Base-by-base conservation (phyloP, 2,113 vertebrate species). In the Hippocampus abdominalis region DNA sequence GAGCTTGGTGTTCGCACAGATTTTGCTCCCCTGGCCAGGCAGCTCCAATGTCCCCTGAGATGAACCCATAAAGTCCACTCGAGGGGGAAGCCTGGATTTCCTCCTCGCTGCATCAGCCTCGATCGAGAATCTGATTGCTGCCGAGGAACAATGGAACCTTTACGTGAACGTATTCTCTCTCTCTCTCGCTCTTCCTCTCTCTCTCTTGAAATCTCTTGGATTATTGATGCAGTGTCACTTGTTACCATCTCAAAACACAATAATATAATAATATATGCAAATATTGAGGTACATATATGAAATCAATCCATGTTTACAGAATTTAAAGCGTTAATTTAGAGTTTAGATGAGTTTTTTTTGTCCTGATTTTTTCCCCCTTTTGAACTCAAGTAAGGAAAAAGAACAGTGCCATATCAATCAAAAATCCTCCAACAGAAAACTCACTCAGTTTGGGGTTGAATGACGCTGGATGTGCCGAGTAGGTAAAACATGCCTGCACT, bases 361-460 rank as follows among this genome's bases (percentile, higher is more conserved):
- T 42, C 40, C 10, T 42, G 40, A 42, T 42, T 42, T 42, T 3
- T 25, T 59, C 27, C 1, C 9, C 29, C 32, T 36, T 59, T 13
- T 62, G 13, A 36, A 62, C 32, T 20, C 39, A 64, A 49, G 25
- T 10, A 2, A 25, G 11, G 25, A 57, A 27, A 25, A 57, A 57
- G 23, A 25, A 57, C 56, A 23, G 23, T 60, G 57, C 8, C n/a
- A 27, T 66, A 16, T 65, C 36, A 4, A 7, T 46, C 13, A 65
- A 66, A 29, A 61, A 61, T 61, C 16, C 8, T 46, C 20, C 51
- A 53, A 29, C 4, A 27, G n/a, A 25, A 48, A 64, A 94, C 96
- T 94, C 91, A 98, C 96, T 84, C 91, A 97, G 89, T 74, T 80
- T 85, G 72, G 91, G 90, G 81, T 92, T 94, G 82, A 93, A 94